phyloP scores from a whole-genome alignment of 2,113 vertebrate species.

The Heterocephalus glaber region DNA sequence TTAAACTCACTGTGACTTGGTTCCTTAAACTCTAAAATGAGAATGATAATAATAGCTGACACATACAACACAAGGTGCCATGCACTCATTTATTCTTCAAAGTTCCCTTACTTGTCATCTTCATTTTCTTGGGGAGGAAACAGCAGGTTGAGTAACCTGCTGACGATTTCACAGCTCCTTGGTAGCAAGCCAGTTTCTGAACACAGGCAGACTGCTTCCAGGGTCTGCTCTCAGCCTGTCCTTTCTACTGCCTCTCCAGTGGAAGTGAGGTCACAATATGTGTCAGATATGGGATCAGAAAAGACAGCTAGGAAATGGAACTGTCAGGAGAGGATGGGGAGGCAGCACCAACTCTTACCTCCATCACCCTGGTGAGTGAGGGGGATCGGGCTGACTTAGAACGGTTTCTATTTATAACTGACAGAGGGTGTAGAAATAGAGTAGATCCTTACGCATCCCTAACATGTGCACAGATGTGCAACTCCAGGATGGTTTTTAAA shows the following conservation, averaged over 20 bases:
- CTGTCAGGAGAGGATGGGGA: not conserved
- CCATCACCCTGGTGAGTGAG: not conserved
- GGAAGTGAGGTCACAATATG: not conserved
- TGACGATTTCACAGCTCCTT: not conserved
- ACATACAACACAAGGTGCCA: not conserved
- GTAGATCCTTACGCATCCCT: not conserved
- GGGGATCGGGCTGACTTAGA: not conserved
- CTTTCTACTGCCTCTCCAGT: not conserved
- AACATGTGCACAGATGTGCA: not conserved
- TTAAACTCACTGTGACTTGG: not conserved
- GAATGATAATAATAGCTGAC: not conserved
- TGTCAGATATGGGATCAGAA: not conserved
- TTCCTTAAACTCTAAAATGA: slow-evolving; percentile 1
- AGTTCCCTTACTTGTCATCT: not conserved
- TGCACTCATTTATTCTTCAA: not conserved
- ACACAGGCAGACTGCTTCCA: not conserved
- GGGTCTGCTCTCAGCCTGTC: not conserved
- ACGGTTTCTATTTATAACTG: not conserved
- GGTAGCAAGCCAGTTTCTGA: not conserved
- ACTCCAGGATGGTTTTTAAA: not conserved
- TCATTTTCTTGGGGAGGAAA: not conserved
- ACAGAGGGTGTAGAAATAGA: not conserved
- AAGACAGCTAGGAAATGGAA: not conserved
- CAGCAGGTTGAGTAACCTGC: not conserved
- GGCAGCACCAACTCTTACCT: not conserved